Evolutionary conservation across 1,140 invertebrate genomes (phyloP).

Genomic region (Drosophila saltans): DNA sequence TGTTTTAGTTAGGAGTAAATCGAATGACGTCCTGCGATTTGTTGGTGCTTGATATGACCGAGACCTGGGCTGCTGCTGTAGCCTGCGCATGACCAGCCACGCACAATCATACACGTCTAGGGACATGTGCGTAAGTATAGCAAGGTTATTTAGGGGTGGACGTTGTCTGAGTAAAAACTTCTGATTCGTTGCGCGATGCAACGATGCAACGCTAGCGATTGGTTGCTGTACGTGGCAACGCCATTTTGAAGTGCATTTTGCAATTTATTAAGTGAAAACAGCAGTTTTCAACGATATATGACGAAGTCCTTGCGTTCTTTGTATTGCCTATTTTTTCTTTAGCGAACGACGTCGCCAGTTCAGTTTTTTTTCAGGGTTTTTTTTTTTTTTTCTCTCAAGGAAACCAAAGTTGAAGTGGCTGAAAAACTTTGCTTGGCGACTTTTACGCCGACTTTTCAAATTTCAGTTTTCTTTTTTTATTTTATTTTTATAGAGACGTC

Average conservation of each 20-base stretch:
- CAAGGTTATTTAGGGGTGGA: slow-evolving; percentile 30
- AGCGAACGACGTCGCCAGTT: slow-evolving; percentile 31
- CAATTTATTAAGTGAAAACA: slow-evolving; percentile 32
- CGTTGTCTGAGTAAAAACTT: slow-evolving; percentile 15
- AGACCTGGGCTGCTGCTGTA: slow-evolving; percentile 28
- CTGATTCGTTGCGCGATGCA: slow-evolving; percentile 74
- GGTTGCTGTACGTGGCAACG: slow-evolving; percentile 32
- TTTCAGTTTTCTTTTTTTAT: slow-evolving; percentile 29
- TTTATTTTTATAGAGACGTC: slow-evolving; percentile 73
- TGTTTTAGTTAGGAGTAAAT: slow-evolving; percentile 66
- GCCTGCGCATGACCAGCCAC: slow-evolving; percentile 73
- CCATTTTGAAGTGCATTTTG: slow-evolving; percentile 33
- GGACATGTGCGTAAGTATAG: slow-evolving; percentile 47
- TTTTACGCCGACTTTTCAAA: slow-evolving; percentile 38
- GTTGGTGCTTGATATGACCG: slow-evolving; percentile 48
- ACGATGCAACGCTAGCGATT: slow-evolving; percentile 65
- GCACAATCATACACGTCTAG: slow-evolving; percentile 41
- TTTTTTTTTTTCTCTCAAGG: background rate
- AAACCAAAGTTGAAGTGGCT: slow-evolving; percentile 28
- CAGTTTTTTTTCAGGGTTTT: slow-evolving; percentile 53
- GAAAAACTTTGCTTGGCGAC: slow-evolving; percentile 52
- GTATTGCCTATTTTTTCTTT: background rate
- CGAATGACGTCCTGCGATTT: slow-evolving; percentile 67
- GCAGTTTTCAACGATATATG: slow-evolving; percentile 39
- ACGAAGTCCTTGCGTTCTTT: slow-evolving; percentile 40